Percentiles rank a stretch among this genome's conserved stretches.
These are phyloP conservation scores for Pterophyllum scalare DNA, from an alignment of 2,113 vertebrate species.

Conservation along the genomic window DNA sequence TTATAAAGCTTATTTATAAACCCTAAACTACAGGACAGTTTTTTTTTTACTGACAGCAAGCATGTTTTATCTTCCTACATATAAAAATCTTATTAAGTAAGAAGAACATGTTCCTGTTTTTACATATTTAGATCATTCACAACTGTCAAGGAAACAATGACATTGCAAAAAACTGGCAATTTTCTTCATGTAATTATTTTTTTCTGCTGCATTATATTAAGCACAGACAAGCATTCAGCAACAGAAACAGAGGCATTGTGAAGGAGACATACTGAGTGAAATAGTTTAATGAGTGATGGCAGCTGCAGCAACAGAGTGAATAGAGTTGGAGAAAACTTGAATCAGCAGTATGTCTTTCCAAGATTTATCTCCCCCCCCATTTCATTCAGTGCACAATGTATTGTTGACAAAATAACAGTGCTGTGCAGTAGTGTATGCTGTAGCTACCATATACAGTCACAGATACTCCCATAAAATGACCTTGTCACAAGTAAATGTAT, in stretches of 20 bases:
- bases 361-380: slow-evolving; percentile 15
- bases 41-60: neutral
- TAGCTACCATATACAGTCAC: neutral
- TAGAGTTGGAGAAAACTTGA: slow-evolving; percentile 21
- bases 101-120: neutral
- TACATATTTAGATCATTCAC: neutral
- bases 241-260: neutral
- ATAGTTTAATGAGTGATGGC: slow-evolving; percentile 39
- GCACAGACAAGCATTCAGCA: slow-evolving; percentile 7
- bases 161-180: neutral
- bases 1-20: too few species aligned
- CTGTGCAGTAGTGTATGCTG: neutral
- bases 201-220: neutral
- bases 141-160: neutral
- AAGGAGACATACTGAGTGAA: neutral
- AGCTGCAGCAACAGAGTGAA: slow-evolving; percentile 27
- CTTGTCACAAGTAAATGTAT: neutral
- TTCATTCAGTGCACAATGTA: neutral
- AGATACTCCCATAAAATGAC: neutral
- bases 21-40: neutral
- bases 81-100: neutral
- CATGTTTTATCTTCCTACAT: neutral
- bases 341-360: slow-evolving; percentile 15
- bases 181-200: neutral
- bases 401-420: slow-evolving; percentile 15